Evolutionary conservation across 2,113 vertebrate species (phyloP).

Genomic region (Sceloporus tristichus): DNA sequence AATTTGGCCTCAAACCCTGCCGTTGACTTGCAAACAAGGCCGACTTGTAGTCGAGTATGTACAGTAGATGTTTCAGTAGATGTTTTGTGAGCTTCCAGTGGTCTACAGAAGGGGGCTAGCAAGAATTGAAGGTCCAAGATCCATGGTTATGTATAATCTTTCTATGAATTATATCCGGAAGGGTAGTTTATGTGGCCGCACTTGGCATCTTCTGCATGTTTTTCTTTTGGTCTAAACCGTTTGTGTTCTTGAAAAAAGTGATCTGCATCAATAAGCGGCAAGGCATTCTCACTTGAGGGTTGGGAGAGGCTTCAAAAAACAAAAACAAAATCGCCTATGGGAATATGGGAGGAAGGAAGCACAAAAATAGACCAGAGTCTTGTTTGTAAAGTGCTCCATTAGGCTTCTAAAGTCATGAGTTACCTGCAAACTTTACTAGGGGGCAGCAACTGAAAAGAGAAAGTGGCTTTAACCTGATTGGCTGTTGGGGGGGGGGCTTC

Average conservation of each 20-base stretch:
- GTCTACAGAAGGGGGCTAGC: neutral
- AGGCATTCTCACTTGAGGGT: slow-evolving; percentile 6
- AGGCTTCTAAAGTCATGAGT: slow-evolving; percentile 42
- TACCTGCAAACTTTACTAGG: slow-evolving; percentile 52
- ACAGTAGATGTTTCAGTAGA: too few relatives aligned
- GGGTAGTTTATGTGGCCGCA: slow-evolving; percentile 4
- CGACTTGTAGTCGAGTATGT: too few relatives aligned
- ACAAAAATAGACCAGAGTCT: neutral
- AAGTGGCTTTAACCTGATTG: slow-evolving; percentile 59
- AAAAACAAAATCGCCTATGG: too few relatives aligned
- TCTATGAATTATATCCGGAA: neutral
- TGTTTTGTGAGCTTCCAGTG: too few relatives aligned
- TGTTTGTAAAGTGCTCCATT: neutral
- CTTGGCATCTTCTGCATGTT: slow-evolving; percentile 41
- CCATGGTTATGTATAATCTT: neutral
- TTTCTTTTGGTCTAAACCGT: slow-evolving; percentile 47
- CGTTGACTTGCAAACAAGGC: too few relatives aligned
- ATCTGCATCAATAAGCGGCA: slow-evolving; percentile 50
- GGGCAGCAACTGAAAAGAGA: slow-evolving; percentile 54
- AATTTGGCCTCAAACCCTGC: too few relatives aligned
- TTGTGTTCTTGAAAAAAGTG: slow-evolving; percentile 20
- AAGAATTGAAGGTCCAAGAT: neutral
- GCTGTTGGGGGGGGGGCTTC: slow-evolving; percentile 20
- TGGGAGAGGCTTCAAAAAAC: neutral
- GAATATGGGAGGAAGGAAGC: neutral